Evolutionary conservation across 2,888 invertebrate species (phyloP), one percentile per base, ranked within the genome.

Genomic region (Habrosyne pyritoides): DNA sequence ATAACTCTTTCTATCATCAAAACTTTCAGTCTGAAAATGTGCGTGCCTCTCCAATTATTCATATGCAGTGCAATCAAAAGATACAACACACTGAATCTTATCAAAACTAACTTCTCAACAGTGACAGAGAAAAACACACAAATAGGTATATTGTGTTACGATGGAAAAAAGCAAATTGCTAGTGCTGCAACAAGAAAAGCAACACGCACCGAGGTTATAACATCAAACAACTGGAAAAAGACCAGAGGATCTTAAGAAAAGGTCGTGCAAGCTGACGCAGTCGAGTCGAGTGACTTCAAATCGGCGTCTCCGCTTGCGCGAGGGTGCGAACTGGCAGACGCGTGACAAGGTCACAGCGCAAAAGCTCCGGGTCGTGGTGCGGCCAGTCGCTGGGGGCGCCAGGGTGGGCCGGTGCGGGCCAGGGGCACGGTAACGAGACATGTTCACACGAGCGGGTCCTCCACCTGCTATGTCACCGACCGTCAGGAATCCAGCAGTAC

Each of bases 401-500:
- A 8, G n/a, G n/a, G 48, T 53, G 61, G 67, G 70, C 63, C 67
- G 54, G 60, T 66, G 63, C 59, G 54, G 52, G 62, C 60, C 64
- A 47, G 57, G 53, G 55, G 61, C 52, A 50, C 50, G n/a, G 12
- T 42, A 42, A 42, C 6, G 18, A 42, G 18, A 42, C 18, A 18
- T 33, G 65, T 70, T 84, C 85, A 87, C 56, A 71, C 69, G 62
- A 68, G 74, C 71, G 81, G 76, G 61, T 63, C 75, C 57, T 61
- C 78, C 61, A 55, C 80, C 77, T 81, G 74, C 84, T 90, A 90
- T 21, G 86, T 86, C 62, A 77, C 72, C 59, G 90, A 75, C 70
- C 93, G 94, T 94, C 95, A 94, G 86, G 96, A 96, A 81, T 96
- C 95, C 70, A 98, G 94, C 61, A 99, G 89, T 33, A 98, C 96